A percentile compares a stretch with the other conserved stretches of the same genome.
Evolutionary conservation across 1,140 invertebrate genomes (phyloP).

Genomic region (Telenomus remus): DNA sequence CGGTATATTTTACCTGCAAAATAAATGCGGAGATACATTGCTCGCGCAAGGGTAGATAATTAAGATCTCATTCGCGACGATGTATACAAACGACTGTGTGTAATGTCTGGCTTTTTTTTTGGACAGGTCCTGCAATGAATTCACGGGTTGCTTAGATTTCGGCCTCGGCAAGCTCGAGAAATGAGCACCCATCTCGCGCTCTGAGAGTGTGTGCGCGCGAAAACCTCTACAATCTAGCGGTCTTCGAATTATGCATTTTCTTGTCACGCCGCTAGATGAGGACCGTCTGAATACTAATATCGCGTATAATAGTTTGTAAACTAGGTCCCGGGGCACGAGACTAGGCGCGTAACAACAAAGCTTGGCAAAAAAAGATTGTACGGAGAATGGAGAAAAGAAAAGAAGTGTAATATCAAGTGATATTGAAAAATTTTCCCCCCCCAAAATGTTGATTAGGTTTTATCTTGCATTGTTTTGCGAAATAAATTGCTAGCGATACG

Average conservation of each 20-base stretch:
- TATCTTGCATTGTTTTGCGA: neutral
- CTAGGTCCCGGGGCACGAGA: conserved; percentile 63
- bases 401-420: neutral
- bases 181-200: conserved; percentile 39
- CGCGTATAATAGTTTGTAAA: conserved; percentile 72
- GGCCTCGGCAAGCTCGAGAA: conserved; percentile 27
- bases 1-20: conserved; percentile 23
- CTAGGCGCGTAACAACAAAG: conserved; percentile 8
- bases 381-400: conserved; percentile 1
- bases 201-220: conserved; percentile 25
- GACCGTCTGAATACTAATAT: conserved; percentile 74
- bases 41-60: conserved; percentile 31
- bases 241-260: conserved; percentile 73
- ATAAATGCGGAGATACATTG: conserved; percentile 23
- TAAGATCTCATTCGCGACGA: conserved; percentile 54
- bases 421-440: neutral
- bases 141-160: conserved; percentile 59
- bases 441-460: neutral
- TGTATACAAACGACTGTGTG: conserved; percentile 45
- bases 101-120: conserved; percentile 52
- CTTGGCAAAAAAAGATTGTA: conserved; percentile 1
- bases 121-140: conserved; percentile 63
- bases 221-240: conserved; percentile 37
- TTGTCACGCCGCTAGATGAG: conserved; percentile 71
- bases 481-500: conserved; percentile 35